Evolutionary conservation across 2,888 invertebrate genomes (phyloP).

Genomic region (Papilio gigon): DNA sequence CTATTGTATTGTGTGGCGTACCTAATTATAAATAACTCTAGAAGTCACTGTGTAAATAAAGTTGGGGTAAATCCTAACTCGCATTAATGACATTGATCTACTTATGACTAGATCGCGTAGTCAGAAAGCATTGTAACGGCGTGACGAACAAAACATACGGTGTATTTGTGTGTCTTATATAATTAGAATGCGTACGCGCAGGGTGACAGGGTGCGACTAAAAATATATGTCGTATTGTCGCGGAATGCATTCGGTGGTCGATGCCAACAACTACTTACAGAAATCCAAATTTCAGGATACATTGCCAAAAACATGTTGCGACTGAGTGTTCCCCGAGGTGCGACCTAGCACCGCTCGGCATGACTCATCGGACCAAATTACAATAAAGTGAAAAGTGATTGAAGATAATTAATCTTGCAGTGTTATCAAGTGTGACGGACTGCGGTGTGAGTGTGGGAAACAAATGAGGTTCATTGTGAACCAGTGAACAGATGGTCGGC

Average conservation of each 20-base stretch:
- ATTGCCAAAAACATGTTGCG: slow-evolving; percentile 2
- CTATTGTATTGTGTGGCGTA: no score
- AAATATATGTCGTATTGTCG: slow-evolving; percentile 32
- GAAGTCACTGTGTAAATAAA: no score
- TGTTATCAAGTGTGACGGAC: background rate
- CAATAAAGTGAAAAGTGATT: background rate
- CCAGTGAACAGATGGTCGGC: slow-evolving; percentile 54
- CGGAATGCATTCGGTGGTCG: slow-evolving; percentile 33
- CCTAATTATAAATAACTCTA: no score
- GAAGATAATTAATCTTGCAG: background rate
- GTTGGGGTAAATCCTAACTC: background rate
- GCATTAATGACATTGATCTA: background rate
- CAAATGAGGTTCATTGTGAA: slow-evolving; percentile 20
- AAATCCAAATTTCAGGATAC: slow-evolving; percentile 22
- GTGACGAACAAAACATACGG: slow-evolving; percentile 3
- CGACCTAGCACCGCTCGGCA: background rate
- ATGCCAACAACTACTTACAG: slow-evolving; percentile 49
- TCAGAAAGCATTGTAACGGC: slow-evolving; percentile 9
- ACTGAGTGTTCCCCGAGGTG: slow-evolving; percentile 20
- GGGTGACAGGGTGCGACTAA: slow-evolving; percentile 41
- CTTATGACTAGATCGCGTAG: background rate
- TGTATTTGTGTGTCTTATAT: slow-evolving; percentile 31
- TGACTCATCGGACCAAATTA: slow-evolving; percentile 29
- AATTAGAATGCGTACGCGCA: slow-evolving; percentile 36
- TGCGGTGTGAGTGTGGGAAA: slow-evolving; percentile 6